Conservation (phyloP, 2,797 vertebrate genomes). For the Cheracebus regulus region DNA sequence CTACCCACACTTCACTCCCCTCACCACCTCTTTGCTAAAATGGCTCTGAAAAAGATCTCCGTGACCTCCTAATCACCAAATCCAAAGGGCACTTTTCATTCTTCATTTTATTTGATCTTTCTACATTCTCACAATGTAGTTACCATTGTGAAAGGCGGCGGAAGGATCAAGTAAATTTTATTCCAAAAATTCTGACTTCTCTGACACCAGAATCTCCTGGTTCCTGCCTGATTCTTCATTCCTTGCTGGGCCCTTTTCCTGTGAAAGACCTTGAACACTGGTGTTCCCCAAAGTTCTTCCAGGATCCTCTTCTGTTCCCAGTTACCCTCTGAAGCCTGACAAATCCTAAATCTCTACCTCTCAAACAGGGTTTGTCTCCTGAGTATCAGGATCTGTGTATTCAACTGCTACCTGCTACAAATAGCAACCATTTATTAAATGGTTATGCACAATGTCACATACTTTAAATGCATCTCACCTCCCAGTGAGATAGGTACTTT, state of each 20-base stretch:
- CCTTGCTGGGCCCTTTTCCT: background rate
- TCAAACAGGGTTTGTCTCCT: background rate
- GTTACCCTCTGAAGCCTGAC: background rate
- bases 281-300: background rate
- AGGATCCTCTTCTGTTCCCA: conserved; percentile 1
- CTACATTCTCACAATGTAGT: background rate
- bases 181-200: background rate
- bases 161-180: background rate
- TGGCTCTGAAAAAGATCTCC: background rate
- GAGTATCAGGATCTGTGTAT: background rate
- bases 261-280: background rate
- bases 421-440: background rate
- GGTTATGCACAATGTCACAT: background rate
- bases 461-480: background rate
- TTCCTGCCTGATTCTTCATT: background rate
- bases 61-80: background rate
- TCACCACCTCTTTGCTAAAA: background rate
- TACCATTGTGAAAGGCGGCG: background rate
- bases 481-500: background rate
- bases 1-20: background rate
- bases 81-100: conserved; percentile 17
- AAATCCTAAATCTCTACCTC: background rate
- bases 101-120: background rate
- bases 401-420: background rate
- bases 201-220: background rate